Evolutionary conservation across 2,888 invertebrate species (phyloP).

Genomic region (Agrotis exclamationis): DNA sequence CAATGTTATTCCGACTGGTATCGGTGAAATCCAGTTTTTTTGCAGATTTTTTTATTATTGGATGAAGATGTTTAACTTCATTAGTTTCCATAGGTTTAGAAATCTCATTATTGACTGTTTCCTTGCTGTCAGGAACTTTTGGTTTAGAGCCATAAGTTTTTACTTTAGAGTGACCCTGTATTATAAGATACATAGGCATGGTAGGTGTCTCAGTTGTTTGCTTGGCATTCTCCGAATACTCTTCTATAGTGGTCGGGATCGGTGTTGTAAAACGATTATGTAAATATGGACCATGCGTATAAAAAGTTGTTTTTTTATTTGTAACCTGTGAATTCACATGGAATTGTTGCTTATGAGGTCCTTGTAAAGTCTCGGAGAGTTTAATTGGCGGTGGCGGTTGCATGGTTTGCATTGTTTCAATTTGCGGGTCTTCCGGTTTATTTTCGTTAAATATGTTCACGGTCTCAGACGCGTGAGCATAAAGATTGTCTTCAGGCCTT

Average conservation of each 20-base stretch:
- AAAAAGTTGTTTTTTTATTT: constrained; percentile 71
- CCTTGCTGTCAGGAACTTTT: constrained; percentile 81
- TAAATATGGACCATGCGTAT: constrained; percentile 85
- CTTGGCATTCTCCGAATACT: constrained; percentile 70
- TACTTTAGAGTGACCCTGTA: constrained; percentile 96
- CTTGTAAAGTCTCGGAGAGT: constrained; percentile 71
- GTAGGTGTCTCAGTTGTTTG: constrained; percentile 87
- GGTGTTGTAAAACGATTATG: constrained; percentile 88
- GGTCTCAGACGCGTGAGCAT: constrained; percentile 86
- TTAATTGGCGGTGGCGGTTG: constrained; percentile 88
- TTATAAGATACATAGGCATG: constrained; percentile 94
- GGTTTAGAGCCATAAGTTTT: constrained; percentile 95
- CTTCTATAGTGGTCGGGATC: constrained; percentile 85
- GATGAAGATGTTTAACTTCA: constrained; percentile 91
- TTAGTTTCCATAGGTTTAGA: constrained; percentile 87
- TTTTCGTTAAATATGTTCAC: constrained; percentile 83
- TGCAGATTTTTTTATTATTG: constrained; percentile 78
- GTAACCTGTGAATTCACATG: constrained; percentile 74
- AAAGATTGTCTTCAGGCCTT: constrained; percentile 84
- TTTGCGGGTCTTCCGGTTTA: constrained; percentile 73
- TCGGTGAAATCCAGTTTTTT: constrained; percentile 78
- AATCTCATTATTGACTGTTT: constrained; percentile 87
- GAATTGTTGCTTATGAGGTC: constrained; percentile 69
- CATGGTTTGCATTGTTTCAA: constrained; percentile 92
- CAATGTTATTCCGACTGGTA: constrained; percentile 75